Conservation (phyloP, 2,797 vertebrate species). For the Poecilia wingei region DNA sequence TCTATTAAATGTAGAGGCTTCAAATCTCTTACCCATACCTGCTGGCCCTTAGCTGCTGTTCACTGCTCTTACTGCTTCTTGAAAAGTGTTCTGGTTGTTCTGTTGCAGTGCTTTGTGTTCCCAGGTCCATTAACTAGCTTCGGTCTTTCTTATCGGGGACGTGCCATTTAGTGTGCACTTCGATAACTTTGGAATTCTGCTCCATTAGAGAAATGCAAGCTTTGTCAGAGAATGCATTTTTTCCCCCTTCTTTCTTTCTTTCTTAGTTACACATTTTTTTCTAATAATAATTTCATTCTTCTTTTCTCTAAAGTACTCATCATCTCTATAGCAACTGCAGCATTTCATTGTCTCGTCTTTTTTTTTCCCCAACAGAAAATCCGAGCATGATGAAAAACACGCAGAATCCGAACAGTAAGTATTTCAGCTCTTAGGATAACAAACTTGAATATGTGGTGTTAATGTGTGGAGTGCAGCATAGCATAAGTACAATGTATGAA, state of each 20-base stretch:
- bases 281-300: constrained; percentile 10
- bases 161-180: constrained; percentile 49
- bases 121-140: constrained; percentile 57
- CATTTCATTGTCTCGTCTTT: constrained; percentile 28
- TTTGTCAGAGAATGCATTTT: constrained; percentile 39
- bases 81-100: constrained; percentile 46
- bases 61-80: constrained; percentile 23
- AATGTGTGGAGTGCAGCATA: not conserved
- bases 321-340: constrained; percentile 4
- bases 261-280: constrained; percentile 8
- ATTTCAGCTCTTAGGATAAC: constrained; percentile 29
- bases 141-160: constrained; percentile 28
- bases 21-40: constrained; percentile 24
- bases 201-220: constrained; percentile 49
- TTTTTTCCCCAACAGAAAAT: constrained; percentile 77
- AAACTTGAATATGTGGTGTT: not conserved
- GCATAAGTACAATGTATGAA: constrained; percentile 25
- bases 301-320: constrained; percentile 5
- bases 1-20: constrained; percentile 63
- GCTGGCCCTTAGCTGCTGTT: constrained; percentile 28
- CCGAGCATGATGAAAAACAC: constrained; percentile 86
- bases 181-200: constrained; percentile 41
- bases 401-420: constrained; percentile 85
- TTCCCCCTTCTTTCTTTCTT: constrained; percentile 4
- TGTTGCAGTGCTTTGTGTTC: constrained; percentile 51